Evolutionary conservation across 2,888 invertebrate species (phyloP), one percentile per base, ranked within the genome.

Genomic region (Dryadula phaetusa): DNA sequence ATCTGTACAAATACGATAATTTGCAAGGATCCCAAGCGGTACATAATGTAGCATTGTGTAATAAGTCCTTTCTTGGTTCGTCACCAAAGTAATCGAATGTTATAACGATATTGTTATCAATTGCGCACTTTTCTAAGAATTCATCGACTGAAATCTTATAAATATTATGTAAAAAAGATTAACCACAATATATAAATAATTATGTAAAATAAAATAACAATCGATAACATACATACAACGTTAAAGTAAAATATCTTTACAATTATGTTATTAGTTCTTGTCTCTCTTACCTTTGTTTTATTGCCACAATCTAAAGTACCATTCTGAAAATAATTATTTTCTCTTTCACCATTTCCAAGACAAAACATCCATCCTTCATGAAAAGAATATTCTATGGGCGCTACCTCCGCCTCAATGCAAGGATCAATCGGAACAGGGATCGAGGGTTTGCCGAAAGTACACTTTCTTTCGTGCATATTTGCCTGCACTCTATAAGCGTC

Each of bases 341-440:
- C 92, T 63, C 92, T 81, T 46, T 92, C 92, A 3, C 91, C 92
- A 70, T 85, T 88, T 0, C 92, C 92, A 14, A 92, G 82, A 68
- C 92, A 92, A 72, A 92, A 92, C 90, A 88, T 88, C 92, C 92
- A 92, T 6, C 92, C 92, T 76, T 92, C 92, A 56, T 87, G 83
- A 71, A 89, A 92, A 0, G 92, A 92, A 65, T 88, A 92, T 70
- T 92, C 92, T 66, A 91, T 89, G 0, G 91, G 90, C 0, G 92
- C 90, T 14, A 86, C 79, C 76, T 92, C 92, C n/a, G 90, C 91
- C 77, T 92, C 92, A 37, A 92, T 89, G 62, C 92, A 92, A 0
- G 92, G 88, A 67, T 92, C 92, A 1, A 90, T 77, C 0, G 82
- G 64, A 4, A 92, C 78, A n/a, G 77, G 82, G 18, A 79, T 79